Percentiles rank a stretch among this genome's conserved stretches.
Evolutionary conservation across 2,888 invertebrate genomes (phyloP).

Genomic region (Eremobia ochroleuca): DNA sequence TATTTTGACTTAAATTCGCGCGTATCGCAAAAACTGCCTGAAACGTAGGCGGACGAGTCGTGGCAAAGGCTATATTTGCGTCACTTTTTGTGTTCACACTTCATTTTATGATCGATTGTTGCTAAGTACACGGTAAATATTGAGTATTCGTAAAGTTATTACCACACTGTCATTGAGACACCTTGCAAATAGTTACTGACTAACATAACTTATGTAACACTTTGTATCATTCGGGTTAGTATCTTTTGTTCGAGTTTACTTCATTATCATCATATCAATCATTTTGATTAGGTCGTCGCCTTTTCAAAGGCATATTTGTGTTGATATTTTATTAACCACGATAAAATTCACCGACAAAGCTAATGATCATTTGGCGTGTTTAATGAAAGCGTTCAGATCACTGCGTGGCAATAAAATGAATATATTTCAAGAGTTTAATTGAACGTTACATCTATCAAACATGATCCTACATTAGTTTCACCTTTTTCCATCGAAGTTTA

Average conservation of each 20-base stretch:
- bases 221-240: constrained; percentile 12
- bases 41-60: constrained; percentile 72
- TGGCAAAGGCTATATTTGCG: constrained; percentile 69
- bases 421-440: constrained; percentile 73
- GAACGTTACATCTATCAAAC: constrained; percentile 70
- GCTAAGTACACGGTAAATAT: constrained; percentile 57
- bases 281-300: constrained; percentile 30
- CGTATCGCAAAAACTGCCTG: constrained; percentile 57
- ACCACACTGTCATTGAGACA: constrained; percentile 35
- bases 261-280: constrained; percentile 34
- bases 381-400: constrained; percentile 68
- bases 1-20: constrained; percentile 53
- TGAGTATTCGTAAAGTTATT: constrained; percentile 53
- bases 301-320: constrained; percentile 1
- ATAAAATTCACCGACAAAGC: constrained; percentile 34
- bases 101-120: constrained; percentile 57
- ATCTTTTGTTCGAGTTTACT: constrained; percentile 12
- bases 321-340: constrained; percentile 22
- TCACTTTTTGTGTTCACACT: constrained; percentile 62
- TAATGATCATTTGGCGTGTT: constrained; percentile 75
- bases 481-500: constrained; percentile 56
- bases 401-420: constrained; percentile 71
- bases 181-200: constrained; percentile 36
- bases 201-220: constrained; percentile 6
- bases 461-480: constrained; percentile 69